A percentile compares a stretch with the other conserved stretches of the same genome.
Conservation (phyloP, 2,113 vertebrate genomes). For the Cyanoderma ruficeps region DNA sequence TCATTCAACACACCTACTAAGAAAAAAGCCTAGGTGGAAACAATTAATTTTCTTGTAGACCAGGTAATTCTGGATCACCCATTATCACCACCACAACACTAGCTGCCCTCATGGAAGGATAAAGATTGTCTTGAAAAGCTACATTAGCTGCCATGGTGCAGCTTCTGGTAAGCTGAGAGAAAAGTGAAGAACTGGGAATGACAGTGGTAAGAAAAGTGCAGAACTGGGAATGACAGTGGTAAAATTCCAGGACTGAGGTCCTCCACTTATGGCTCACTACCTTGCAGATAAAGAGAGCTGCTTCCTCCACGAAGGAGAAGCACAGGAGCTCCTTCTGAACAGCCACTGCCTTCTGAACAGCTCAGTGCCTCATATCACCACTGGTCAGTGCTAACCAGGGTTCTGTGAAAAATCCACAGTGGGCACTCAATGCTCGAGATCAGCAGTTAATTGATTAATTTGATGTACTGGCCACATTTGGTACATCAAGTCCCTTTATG, state of each 20-base stretch:
- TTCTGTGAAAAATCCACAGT: background rate
- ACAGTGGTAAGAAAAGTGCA: background rate
- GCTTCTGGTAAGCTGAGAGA: background rate
- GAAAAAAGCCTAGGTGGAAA: background rate
- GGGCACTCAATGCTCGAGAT: background rate
- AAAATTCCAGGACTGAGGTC: background rate
- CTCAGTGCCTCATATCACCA: fast-evolving
- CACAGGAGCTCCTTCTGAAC: too few species aligned
- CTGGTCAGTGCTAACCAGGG: background rate
- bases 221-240: background rate
- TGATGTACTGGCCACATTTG: background rate
- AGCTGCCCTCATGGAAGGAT: background rate
- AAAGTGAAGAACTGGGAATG: too few species aligned
- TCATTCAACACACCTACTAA: background rate
- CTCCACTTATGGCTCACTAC: background rate
- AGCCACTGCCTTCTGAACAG: background rate
- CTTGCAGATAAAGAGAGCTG: background rate
- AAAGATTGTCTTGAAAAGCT: background rate
- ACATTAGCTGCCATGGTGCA: background rate
- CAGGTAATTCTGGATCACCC: background rate
- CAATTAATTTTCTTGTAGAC: background rate
- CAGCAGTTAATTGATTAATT: background rate
- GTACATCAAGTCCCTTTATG: background rate
- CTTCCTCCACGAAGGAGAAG: fast-evolving
- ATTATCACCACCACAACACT: background rate